These are phyloP conservation scores for Epinephelus coioides DNA, from an alignment of 2,797 vertebrate genomes.

Conservation along the genomic window DNA sequence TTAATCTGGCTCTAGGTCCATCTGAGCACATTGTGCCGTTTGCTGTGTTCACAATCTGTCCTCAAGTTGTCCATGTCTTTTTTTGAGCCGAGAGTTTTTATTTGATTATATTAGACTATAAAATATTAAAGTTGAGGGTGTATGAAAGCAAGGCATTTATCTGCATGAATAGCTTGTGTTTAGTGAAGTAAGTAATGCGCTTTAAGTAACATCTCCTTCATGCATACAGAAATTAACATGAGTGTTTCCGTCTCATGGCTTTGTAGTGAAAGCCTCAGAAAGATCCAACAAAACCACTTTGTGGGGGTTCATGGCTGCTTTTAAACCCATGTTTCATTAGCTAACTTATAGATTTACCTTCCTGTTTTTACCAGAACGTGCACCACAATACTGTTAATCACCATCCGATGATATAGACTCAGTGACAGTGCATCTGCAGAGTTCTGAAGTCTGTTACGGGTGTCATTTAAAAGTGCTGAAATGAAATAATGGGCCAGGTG, in stretches of 20 bases:
- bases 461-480: slow-evolving; percentile 42
- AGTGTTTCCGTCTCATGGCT: slow-evolving; percentile 76
- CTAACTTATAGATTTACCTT: slow-evolving; percentile 17
- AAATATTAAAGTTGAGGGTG: slow-evolving; percentile 87
- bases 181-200: slow-evolving; percentile 88
- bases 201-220: slow-evolving; percentile 88
- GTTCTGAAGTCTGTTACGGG: slow-evolving; percentile 26
- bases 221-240: slow-evolving; percentile 85
- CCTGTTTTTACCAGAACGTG: neutral
- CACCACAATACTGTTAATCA: slow-evolving; percentile 13
- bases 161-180: slow-evolving; percentile 87
- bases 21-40: slow-evolving; percentile 82
- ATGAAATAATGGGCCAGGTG: slow-evolving; percentile 66
- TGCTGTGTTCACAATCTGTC: slow-evolving; percentile 81
- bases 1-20: slow-evolving; percentile 85
- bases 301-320: slow-evolving; percentile 52
- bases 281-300: slow-evolving; percentile 54
- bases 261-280: slow-evolving; percentile 62
- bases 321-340: slow-evolving; percentile 45
- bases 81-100: slow-evolving; percentile 67
- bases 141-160: slow-evolving; percentile 88
- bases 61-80: slow-evolving; percentile 74
- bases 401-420: slow-evolving; percentile 2
- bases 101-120: slow-evolving; percentile 87
- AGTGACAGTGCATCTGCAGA: neutral